Evolutionary conservation across 2,797 vertebrate genomes (phyloP).

Genomic region (Rachycentron canadum): DNA sequence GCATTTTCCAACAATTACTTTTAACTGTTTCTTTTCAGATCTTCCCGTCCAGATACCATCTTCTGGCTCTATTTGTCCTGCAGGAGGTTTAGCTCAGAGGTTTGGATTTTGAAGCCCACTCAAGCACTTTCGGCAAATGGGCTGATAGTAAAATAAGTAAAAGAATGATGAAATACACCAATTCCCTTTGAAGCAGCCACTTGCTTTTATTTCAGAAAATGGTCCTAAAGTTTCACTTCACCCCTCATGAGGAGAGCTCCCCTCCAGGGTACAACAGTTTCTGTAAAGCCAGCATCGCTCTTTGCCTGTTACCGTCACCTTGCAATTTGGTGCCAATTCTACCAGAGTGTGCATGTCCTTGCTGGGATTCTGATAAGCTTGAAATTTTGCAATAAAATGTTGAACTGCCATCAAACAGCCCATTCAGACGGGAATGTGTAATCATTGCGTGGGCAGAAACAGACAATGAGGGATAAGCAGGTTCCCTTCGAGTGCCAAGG

Average conservation of each 20-base stretch:
- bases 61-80: not conserved
- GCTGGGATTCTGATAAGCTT: constrained; percentile 2
- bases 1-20: not conserved
- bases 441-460: constrained; percentile 22
- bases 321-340: not conserved
- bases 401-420: not conserved
- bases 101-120: constrained; percentile 14
- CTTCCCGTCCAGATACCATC: not conserved
- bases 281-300: not conserved
- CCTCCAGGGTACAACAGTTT: constrained; percentile 1
- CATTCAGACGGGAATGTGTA: constrained; percentile 43
- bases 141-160: constrained; percentile 4
- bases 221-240: not conserved
- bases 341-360: constrained; percentile 24
- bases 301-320: not conserved
- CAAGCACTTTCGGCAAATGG: constrained; percentile 22
- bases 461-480: constrained; percentile 2
- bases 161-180: not conserved
- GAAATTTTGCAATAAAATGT: constrained; percentile 50
- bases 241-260: constrained; percentile 4
- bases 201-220: not conserved
- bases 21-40: constrained; percentile 17
- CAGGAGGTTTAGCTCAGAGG: not conserved
- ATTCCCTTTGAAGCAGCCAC: not conserved
- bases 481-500: constrained; percentile 6